Evolutionary conservation across 2,797 vertebrate species (phyloP), one percentile per base, ranked within the genome.

Genomic region (Arnoldichthys spilopterus): DNA sequence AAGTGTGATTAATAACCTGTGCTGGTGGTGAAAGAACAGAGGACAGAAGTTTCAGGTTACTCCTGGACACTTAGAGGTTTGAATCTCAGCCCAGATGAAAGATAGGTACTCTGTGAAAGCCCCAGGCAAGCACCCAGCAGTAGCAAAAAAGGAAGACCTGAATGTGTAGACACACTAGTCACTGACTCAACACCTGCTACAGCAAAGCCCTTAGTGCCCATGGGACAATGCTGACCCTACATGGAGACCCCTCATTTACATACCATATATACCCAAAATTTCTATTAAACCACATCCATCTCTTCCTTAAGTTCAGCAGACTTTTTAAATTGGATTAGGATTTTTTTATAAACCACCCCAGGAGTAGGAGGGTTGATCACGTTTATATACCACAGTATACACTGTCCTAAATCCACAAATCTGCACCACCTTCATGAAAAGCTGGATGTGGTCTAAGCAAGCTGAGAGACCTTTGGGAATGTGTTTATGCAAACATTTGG

Each of bases 1-100:
- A 77, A 54, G 71, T 71, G 64, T 61, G 37, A 56, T 43, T 74
- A 78, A 56, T 74, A 74, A 69, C 68, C 76, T 45, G 11, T 49
- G 24, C 18, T 56, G 56, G 53, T n/a, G 12, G 61, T 53, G 16
- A 30, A 24, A 72, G 51, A 37, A 18, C 18, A 13, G 30, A 43
- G 63, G 63, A 16, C 6, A 24, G 63, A 16, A 26, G 63, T 37
- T 66, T 26, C 63, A 26, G 63, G 63, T 37, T 24, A 45, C 63
- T 22, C 9, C 1, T 45, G 24, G 64, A 45, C n/a, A 45, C 12
- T 67, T 12, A 32, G 13, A 7, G 43, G 22, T 47, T 18, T 67
- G 40, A 45, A 67, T 45, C 40, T 67, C 37, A 67, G 64, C 5
- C 13, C 40, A 45, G 64, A 43, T 47, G 40, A 47, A 67, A 67